These are phyloP conservation scores for Patagioenas fasciata DNA, from an alignment of 2,113 vertebrate genomes.

Conservation along the genomic window DNA sequence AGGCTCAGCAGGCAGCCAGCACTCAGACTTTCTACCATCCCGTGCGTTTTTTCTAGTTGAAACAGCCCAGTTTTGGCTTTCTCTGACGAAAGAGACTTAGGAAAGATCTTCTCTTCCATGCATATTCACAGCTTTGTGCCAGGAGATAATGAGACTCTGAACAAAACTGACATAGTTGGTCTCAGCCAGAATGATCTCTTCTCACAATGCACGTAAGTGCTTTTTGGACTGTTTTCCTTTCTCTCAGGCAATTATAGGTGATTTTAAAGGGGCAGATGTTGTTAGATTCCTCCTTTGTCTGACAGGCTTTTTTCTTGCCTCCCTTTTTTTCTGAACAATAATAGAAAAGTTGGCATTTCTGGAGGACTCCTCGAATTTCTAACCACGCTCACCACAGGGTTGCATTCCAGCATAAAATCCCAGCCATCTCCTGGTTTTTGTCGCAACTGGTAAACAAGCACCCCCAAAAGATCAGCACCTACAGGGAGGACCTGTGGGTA, in stretches of 20 bases:
- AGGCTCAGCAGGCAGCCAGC: background rate
- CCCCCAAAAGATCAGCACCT: background rate
- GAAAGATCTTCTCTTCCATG: background rate
- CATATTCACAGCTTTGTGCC: background rate
- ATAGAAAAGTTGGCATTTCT: background rate
- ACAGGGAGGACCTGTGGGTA: background rate
- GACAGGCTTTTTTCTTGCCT: background rate
- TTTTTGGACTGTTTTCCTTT: conserved; percentile 25
- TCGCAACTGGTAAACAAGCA: background rate
- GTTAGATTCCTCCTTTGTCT: background rate
- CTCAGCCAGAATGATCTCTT: background rate
- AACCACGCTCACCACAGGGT: background rate
- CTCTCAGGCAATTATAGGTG: conserved; percentile 28
- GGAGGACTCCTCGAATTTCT: background rate
- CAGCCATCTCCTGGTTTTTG: background rate
- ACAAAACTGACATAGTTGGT: background rate
- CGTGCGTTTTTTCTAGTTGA: background rate
- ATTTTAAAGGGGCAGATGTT: conserved; percentile 43
- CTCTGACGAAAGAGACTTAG: background rate
- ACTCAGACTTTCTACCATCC: background rate
- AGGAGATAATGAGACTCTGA: background rate
- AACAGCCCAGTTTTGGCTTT: background rate
- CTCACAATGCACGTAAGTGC: background rate
- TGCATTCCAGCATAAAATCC: background rate
- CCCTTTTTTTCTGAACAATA: background rate